Evolutionary conservation across 2,888 invertebrate species (phyloP).

Genomic region (Byasa hedistus): DNA sequence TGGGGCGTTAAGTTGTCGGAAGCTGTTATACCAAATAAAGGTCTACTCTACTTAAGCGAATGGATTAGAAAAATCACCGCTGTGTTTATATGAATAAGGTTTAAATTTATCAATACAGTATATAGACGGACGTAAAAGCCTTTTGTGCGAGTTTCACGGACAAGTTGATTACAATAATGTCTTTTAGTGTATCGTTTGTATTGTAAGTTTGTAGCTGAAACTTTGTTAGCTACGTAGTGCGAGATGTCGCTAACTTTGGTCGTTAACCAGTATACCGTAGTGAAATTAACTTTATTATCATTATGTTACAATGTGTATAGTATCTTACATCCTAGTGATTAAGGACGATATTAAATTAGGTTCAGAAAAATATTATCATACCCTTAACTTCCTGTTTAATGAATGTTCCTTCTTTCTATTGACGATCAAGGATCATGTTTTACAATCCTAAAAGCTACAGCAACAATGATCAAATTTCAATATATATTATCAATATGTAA

Average conservation of each 20-base stretch:
- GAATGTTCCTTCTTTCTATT: no score
- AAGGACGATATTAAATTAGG: no score
- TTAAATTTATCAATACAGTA: not conserved
- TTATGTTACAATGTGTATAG: no score
- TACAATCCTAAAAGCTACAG: no score
- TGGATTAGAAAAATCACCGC: not conserved
- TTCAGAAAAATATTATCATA: no score
- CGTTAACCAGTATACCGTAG: not conserved
- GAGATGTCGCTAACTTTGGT: not conserved
- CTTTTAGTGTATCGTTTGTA: constrained; percentile 16
- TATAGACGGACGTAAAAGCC: constrained; percentile 6
- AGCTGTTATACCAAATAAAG: constrained; percentile 21
- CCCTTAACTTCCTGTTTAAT: no score
- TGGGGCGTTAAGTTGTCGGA: constrained; percentile 26
- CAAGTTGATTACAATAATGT: constrained; percentile 25
- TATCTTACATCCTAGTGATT: no score
- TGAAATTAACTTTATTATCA: not conserved
- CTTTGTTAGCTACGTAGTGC: not conserved
- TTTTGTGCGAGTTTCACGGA: constrained; percentile 13
- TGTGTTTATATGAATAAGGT: not conserved
- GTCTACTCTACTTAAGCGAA: not conserved
- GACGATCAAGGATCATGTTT: no score
- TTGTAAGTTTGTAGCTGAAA: not conserved
- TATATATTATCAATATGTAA: no score
- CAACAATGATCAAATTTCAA: no score